Conservation (phyloP, 1,140 invertebrate genomes). For the Aphelenchoides fujianensis region DNA sequence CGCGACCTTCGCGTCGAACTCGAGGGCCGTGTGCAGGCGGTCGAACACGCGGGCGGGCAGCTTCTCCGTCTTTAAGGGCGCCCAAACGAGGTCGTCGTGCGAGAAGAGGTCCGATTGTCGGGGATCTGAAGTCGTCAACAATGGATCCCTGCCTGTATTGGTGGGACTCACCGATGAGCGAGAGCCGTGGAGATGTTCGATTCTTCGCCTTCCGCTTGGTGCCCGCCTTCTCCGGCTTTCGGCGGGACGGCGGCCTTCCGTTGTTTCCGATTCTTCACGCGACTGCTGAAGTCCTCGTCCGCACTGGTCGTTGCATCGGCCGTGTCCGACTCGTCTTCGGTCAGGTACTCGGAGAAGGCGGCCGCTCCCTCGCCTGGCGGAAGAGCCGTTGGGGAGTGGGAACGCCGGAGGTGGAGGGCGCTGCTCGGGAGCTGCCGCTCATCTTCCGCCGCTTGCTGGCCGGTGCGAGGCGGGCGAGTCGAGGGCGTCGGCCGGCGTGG, state of each 20-base stretch:
- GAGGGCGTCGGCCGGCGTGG: background rate
- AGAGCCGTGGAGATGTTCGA: background rate
- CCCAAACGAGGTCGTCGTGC: conserved; percentile 48
- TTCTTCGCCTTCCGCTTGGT: background rate
- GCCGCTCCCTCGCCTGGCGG: background rate
- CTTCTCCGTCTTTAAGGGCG: conserved; percentile 13
- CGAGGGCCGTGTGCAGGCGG: background rate
- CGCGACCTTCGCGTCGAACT: background rate
- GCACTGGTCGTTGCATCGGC: background rate
- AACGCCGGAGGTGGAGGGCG: background rate
- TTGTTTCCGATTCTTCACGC: background rate
- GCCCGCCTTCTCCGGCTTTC: background rate
- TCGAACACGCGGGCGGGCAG: conserved; percentile 41
- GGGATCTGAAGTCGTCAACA: too few species aligned
- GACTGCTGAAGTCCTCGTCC: background rate
- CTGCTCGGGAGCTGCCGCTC: background rate
- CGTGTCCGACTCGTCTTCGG: background rate
- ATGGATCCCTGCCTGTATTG: too few species aligned
- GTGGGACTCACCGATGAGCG: too few species aligned
- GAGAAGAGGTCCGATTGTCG: too few species aligned
- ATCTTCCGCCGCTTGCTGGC: background rate
- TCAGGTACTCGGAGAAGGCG: background rate
- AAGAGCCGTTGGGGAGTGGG: background rate
- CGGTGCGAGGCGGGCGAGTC: background rate
- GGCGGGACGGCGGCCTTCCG: background rate